phyloP scores from a whole-genome alignment of 2,113 vertebrate species.

The Ranitomeya variabilis region DNA sequence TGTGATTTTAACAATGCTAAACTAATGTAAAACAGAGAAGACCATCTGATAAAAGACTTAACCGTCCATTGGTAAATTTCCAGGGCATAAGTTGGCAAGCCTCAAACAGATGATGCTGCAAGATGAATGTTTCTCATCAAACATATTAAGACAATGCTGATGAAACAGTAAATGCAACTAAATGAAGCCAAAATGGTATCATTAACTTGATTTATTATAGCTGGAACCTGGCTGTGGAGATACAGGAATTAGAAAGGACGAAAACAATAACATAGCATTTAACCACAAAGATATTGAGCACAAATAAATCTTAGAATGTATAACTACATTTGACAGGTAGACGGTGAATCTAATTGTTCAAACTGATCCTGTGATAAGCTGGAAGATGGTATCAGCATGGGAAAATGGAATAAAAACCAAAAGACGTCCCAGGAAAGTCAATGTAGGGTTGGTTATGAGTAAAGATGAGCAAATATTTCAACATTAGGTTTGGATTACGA shows the following conservation, averaged over 20 bases:
- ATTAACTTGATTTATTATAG: constrained; percentile 2
- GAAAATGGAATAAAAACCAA: neutral
- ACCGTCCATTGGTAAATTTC: neutral
- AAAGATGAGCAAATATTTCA: too few species aligned
- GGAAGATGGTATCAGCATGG: neutral
- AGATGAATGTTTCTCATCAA: neutral
- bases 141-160: neutral
- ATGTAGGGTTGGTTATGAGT: neutral
- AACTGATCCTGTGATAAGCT: neutral
- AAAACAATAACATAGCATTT: neutral
- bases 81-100: neutral
- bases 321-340: neutral
- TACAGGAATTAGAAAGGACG: neutral
- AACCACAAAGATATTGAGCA: constrained; percentile 5
- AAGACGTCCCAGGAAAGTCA: neutral
- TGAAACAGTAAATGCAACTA: neutral
- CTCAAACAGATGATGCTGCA: neutral
- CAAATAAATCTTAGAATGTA: neutral
- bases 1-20: neutral
- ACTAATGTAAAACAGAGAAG: neutral
- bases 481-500: too few species aligned
- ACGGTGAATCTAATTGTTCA: neutral
- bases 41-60: neutral
- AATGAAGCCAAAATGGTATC: neutral
- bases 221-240: neutral